A percentile compares a stretch with the other conserved stretches of the same genome.
Conservation (phyloP, 2,113 vertebrate species). For the Agelaius tricolor region DNA sequence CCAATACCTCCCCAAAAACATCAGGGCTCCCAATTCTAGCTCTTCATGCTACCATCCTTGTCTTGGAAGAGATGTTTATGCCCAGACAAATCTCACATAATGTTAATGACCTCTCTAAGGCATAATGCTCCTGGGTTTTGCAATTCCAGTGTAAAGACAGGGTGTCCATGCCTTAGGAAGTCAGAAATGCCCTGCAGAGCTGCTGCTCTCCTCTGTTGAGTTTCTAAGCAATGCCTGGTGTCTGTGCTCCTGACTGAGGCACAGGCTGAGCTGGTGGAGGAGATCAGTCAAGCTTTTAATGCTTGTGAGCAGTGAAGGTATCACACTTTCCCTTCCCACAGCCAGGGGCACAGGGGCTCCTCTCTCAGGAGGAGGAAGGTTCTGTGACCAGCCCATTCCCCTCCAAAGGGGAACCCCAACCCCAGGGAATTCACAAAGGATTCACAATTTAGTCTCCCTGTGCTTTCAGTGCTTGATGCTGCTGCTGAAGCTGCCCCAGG, state of each 20-base stretch:
- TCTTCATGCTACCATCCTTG: background rate
- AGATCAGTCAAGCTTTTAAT: background rate
- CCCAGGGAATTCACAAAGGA: background rate
- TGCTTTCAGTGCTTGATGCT: background rate
- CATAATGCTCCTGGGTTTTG: background rate
- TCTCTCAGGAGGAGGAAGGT: background rate
- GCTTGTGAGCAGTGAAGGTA: background rate
- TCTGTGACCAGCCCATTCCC: background rate
- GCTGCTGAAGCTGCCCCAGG: background rate
- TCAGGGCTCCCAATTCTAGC: background rate
- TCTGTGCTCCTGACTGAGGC: background rate
- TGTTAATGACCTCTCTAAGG: background rate
- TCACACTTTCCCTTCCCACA: background rate
- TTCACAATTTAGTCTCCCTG: background rate
- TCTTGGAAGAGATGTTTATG: background rate
- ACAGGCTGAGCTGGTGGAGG: background rate
- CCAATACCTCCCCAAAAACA: background rate
- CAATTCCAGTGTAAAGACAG: background rate
- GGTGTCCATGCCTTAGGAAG: too few relatives aligned
- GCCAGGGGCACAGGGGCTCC: background rate
- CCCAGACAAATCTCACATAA: background rate
- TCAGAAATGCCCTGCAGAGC: background rate
- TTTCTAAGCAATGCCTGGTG: background rate
- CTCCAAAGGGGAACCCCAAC: background rate
- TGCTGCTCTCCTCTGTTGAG: background rate